Percentiles rank a stretch among this genome's conserved stretches.
Evolutionary conservation across 2,113 vertebrate genomes (phyloP).

Genomic region (Copsychus sechellarum): DNA sequence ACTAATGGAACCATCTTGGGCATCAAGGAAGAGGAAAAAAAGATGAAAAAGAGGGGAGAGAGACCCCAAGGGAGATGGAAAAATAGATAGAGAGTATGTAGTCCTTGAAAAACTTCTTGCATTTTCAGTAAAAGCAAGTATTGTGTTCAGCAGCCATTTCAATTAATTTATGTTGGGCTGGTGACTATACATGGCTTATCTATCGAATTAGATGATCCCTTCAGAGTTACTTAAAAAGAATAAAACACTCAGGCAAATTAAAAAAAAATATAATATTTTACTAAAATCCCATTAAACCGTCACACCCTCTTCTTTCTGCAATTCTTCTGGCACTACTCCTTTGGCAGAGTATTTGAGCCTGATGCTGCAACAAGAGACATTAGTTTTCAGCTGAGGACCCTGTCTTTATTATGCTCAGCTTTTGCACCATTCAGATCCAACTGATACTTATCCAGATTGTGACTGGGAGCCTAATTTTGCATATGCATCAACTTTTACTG

Average conservation of each 20-base stretch:
- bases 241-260: constrained; percentile 62
- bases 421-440: neutral
- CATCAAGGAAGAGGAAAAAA: constrained; percentile 3
- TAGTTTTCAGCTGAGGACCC: neutral
- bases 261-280: constrained; percentile 24
- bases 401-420: neutral
- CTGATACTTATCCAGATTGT: neutral
- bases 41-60: neutral
- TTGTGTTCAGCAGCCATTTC: constrained; percentile 19
- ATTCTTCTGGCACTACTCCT: constrained; percentile 8
- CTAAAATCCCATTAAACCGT: constrained; percentile 30
- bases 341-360: constrained; percentile 15
- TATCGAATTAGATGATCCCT: constrained; percentile 45
- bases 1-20: constrained; percentile 61
- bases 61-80: neutral
- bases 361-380: neutral
- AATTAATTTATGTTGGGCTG: constrained; percentile 27
- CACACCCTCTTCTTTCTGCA: neutral
- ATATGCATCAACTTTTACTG: neutral
- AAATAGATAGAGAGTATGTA: neutral
- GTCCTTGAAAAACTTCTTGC: constrained; percentile 4
- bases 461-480: neutral
- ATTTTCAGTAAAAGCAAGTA: neutral
- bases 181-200: constrained; percentile 14
- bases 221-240: constrained; percentile 57